A percentile compares a stretch with the other conserved stretches of the same genome.
These are phyloP conservation scores for Helobdella robusta DNA, from an alignment of 2,888 invertebrate species.

Conservation along the genomic window DNA sequence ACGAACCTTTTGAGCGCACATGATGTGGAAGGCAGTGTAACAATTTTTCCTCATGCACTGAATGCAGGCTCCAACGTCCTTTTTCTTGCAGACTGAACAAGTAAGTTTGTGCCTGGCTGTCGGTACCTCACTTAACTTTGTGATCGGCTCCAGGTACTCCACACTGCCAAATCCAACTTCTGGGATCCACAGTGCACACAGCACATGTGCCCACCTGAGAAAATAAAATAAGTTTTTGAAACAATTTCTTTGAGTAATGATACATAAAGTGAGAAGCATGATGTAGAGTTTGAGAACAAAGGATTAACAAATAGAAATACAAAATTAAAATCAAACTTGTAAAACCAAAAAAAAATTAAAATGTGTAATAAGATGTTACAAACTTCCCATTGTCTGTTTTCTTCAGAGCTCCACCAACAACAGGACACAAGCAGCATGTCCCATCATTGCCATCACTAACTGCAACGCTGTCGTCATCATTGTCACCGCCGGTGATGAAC, in stretches of 20 bases:
- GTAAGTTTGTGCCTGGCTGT: constrained; percentile 85
- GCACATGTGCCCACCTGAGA: constrained; percentile 82
- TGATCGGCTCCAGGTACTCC: constrained; percentile 89
- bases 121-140: constrained; percentile 90
- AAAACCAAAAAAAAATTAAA: background rate
- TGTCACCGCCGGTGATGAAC: background rate
- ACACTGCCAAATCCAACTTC: constrained; percentile 86
- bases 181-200: constrained; percentile 97
- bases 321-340: background rate
- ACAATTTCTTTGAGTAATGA: too few relatives aligned
- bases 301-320: too few relatives aligned
- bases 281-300: too few relatives aligned
- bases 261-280: too few relatives aligned
- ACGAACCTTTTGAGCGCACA: constrained; percentile 73
- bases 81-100: constrained; percentile 78
- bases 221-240: background rate
- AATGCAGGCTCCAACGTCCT: constrained; percentile 79
- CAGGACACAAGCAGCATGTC: constrained; percentile 83
- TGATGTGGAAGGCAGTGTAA: constrained; percentile 96
- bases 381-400: constrained; percentile 88
- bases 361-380: constrained; percentile 53
- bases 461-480: background rate
- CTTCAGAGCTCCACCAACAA: constrained; percentile 94
- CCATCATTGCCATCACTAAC: background rate
- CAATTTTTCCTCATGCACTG: constrained; percentile 94